phyloP scores from a whole-genome alignment of 2,888 invertebrate genomes.

The Cephus pygmeus region DNA sequence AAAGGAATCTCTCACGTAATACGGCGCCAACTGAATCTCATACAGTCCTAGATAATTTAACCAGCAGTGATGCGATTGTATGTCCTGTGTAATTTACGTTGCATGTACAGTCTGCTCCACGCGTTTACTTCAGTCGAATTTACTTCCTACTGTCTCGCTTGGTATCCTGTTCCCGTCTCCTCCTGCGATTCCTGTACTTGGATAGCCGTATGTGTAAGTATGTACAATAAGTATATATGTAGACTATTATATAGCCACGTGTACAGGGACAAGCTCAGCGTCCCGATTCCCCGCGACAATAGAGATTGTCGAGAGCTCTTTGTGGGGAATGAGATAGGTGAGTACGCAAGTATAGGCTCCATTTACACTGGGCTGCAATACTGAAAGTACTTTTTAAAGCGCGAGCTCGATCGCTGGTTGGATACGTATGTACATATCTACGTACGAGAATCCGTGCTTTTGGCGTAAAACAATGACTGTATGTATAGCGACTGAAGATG shows the following conservation, averaged over 20 bases:
- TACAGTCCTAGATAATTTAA: too few species aligned
- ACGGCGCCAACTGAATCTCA: too few species aligned
- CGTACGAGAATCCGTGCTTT: neutral
- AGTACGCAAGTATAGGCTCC: slow-evolving; percentile 19
- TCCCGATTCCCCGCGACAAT: slow-evolving; percentile 13
- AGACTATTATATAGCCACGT: neutral
- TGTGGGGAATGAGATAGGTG: slow-evolving; percentile 13
- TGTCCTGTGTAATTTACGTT: neutral
- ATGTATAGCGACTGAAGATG: neutral
- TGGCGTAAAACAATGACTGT: neutral
- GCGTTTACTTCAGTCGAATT: neutral
- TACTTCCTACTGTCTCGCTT: neutral
- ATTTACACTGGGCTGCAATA: slow-evolving; percentile 34
- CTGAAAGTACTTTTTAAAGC: slow-evolving; percentile 30
- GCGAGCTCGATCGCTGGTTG: neutral
- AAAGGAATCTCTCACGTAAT: neutral
- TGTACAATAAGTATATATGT: slow-evolving; percentile 1
- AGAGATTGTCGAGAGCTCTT: slow-evolving; percentile 22
- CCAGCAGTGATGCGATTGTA: too few species aligned
- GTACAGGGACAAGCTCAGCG: neutral
- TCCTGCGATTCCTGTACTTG: neutral
- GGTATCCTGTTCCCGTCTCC: neutral
- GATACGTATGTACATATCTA: neutral
- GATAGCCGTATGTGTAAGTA: neutral
- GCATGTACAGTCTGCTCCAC: neutral